A percentile compares a stretch with the other conserved stretches of the same genome.
These are phyloP conservation scores for Chouioia cunea DNA, from an alignment of 2,888 invertebrate genomes.

Conservation along the genomic window DNA sequence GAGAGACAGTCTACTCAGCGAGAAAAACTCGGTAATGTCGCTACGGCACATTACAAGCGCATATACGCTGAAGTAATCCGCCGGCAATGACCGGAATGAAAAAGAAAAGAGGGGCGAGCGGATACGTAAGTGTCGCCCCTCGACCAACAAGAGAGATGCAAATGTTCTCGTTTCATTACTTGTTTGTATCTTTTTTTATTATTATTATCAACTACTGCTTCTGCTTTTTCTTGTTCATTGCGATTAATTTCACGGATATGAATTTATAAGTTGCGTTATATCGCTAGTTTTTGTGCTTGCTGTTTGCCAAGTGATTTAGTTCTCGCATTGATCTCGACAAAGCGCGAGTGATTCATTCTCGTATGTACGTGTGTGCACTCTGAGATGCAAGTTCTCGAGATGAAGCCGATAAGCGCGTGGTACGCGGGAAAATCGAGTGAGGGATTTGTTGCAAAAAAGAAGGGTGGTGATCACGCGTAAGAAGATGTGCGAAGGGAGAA, in stretches of 20 bases:
- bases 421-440: constrained; percentile 8
- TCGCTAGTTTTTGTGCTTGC: not conserved
- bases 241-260: constrained; percentile 14
- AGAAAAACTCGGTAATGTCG: constrained; percentile 28
- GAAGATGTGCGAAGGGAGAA: not conserved
- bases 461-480: not conserved
- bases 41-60: constrained; percentile 1
- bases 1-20: not conserved
- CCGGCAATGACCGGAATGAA: constrained; percentile 52
- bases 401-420: constrained; percentile 5
- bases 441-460: not conserved
- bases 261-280: not conserved
- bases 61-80: constrained; percentile 48
- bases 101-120: constrained; percentile 48
- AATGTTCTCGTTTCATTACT: not conserved
- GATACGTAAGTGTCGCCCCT: constrained; percentile 40
- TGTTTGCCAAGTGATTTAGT: too few species aligned
- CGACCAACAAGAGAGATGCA: too few species aligned
- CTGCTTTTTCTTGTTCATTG: not conserved
- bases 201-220: not conserved
- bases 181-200: not conserved
- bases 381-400: constrained; percentile 3
- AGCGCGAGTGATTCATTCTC: not conserved
- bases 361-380: not conserved
- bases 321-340: too few species aligned